Base-by-base conservation (phyloP, 2,888 invertebrate species). In the Ceriagrion tenellum region DNA sequence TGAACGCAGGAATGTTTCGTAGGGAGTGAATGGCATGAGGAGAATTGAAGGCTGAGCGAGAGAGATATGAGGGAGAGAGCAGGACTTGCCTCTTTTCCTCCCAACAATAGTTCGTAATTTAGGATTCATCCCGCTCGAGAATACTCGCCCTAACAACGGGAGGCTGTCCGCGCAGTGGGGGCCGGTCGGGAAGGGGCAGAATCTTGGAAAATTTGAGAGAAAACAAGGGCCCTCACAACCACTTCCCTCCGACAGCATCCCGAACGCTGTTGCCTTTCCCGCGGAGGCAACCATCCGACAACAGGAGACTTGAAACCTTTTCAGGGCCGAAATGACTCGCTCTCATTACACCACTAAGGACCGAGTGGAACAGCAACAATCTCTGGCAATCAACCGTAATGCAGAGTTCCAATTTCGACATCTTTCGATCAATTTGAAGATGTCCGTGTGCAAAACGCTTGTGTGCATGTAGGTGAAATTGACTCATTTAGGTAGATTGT, bases 51-150 rank as follows among this genome's bases (percentile, higher is more conserved):
- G 35, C 30, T 47, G 47, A 26, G 69, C 1, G 20, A n/a, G 69
- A n/a, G 35, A 81, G 74, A 12, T 16, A n/a, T 35, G 35, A 81
- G 81, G 30, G 1, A 81, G 69, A 47, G n/a, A n/a, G 59, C 20
- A 69, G 26, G n/a, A n/a, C 23, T 69, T 35, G 81, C 30, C 81
- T 69, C n/a, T 20, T 59, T 59, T 13, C 3, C 30, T 1, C 1
- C 81, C 81, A 81, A 81, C 81, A 81, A 81, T 81, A 35, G 81
- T 81, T 81, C 81, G 81, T 81, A 81, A 81, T 35, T 81, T 81
- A 35, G 81, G 30, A 81, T 81, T 81, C 81, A 81, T 81, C 18
- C 35, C 81, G 18, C 30, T 20, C 30, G 35, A 18, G 12, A 81
- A 81, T 35, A 35, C 81, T 35, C 35, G 81, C 81, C 81, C 30